Evolutionary conservation across 2,888 invertebrate genomes (phyloP), one percentile per base, ranked within the genome.

Genomic region (Phasia obesa): DNA sequence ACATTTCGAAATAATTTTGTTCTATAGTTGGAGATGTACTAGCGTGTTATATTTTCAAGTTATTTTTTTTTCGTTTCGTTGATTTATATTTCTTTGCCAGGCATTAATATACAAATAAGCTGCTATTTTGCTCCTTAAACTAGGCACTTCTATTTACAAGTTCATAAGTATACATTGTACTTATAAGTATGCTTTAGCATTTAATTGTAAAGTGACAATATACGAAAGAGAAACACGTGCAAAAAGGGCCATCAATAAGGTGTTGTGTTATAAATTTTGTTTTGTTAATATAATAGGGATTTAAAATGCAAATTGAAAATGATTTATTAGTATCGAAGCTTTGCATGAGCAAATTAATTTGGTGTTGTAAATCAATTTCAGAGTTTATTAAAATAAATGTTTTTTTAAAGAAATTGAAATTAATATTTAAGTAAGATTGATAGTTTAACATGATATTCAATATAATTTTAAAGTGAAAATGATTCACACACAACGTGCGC

Each of bases 161-260:
- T 55, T 21, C 31, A 31, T 25, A 53, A 65, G 21, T 31, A 60
- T 31, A 44, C 21, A 75, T 75, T 70, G 75, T 70, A 64, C 51
- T 70, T 64, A 51, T 57, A 80, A 80, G 75, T 74, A 75, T 67
- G 67, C 69, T 9, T 69, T 75, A 69, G 42, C 49, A 75, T 53
- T 79, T 62, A 25, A 55, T 67, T 60, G 47, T 49, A 60, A 53
- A 42, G 25, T 9, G 25, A 67, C 25, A 57, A 65, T 38, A 31
- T 38, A 59, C 27, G 13, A 51, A 42, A 49, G 27, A 19, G 6
- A 7, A 15, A 38, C 49, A 51, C 59, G 67, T 76, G 59, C 42
- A n/a, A 49, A 42, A 49, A 23, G 9, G 44, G 21, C 59, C 35
- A 76, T 69, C 67, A 67, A 67, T 67, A 76, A 76, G 49, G 47